Base-by-base conservation (phyloP, 2,113 vertebrate species). In the Gymnarchus niloticus region DNA sequence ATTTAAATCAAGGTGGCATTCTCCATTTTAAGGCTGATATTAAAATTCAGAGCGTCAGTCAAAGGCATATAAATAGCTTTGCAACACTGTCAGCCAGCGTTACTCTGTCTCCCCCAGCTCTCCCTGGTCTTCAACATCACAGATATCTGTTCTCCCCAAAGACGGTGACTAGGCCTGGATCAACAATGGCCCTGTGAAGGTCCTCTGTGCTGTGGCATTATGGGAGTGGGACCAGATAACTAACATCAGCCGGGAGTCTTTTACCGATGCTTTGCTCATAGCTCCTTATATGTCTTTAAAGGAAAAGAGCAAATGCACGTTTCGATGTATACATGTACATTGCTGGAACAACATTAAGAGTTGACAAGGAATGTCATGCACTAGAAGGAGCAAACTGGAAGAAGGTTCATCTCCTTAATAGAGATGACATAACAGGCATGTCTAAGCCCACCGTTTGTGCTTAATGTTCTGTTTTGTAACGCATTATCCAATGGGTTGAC, bases 101-200 rank as follows among this genome's bases (percentile, higher is more conserved):
- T 73, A 25, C 48, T 3, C 2, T n/a, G 6, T 41, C 59, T 46
- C 54, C 48, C 21, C 21, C 28, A 65, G 57, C 48, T 8, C 14
- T 56, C 33, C 44, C 56, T 44, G 56, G n/a, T 69, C 17, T 52
- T 82, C 82, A 78, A 65, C 85, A 83, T 83, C 54, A 48, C 49
- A 46, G 57, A 25, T 73, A 25, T 86, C 41, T 46, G 21, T 57
- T 85, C 23, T 80, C 84, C 73, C 37, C 6, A 57, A 78, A 73
- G 33, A 73, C 25, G 37, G 25, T 41, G 8, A 46, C 65, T 9
- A 49, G 48, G 57, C 46, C 78, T 9, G 8, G 25, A 65, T 12
- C 44, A 19, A 4, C 80, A 4, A 46, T 25, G 28, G 46, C 28
- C 33, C 14, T 44, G 10, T 25, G 56, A 61, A 52, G 37, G 2